Base-by-base conservation (phyloP, 1,140 invertebrate genomes). In the Caenorhabditis latens region DNA sequence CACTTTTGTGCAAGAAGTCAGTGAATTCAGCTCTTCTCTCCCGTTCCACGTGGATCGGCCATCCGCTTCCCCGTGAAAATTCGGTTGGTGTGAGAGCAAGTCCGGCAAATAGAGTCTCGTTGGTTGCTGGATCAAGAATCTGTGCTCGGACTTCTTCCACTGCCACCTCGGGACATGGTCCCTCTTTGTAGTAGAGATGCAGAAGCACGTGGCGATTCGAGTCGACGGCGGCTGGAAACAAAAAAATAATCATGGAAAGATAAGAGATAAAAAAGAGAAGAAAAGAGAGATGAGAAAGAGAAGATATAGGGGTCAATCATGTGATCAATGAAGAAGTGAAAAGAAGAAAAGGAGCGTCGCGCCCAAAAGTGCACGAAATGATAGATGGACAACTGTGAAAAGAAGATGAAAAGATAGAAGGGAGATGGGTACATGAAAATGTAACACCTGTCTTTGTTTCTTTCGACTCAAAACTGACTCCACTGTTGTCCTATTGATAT, bases 181-280 rank as follows among this genome's bases (percentile, higher is more conserved):
- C 88, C 32, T 89, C 88, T 67, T 88, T 88, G 86, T 58, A 89
- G 88, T 89, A 89, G n/a, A 89, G 86, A 46, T 83, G 63, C 83
- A 89, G 83, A 48, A 84, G 75, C 65, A 89, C 86, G n/a, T 88
- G 83, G 13, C 84, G 58, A 61, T 63, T 57, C 11, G 87, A 87
- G 58, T 58, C 50, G 24, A 84, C 67, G 9, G 82, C 82, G 21
- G 58, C 86, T 55, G 46, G 57, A 24, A 46, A 61, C 65, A 21
- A 71, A 63, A 63, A 65, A 84, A 53, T 14, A 42, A 43, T 2
- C 21, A 63, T 40, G 6, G 32, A 21, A n/a, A 58, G 57, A 19
- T n/a, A 21, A 63, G 53, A 21, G 21, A 42, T 58, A 8, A 63
- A 9, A 43, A n/a, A 48, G 19, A n/a, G 21, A 5, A 14, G 9